Conservation (phyloP, 2,888 invertebrate species). For the Andrena dorsata region DNA sequence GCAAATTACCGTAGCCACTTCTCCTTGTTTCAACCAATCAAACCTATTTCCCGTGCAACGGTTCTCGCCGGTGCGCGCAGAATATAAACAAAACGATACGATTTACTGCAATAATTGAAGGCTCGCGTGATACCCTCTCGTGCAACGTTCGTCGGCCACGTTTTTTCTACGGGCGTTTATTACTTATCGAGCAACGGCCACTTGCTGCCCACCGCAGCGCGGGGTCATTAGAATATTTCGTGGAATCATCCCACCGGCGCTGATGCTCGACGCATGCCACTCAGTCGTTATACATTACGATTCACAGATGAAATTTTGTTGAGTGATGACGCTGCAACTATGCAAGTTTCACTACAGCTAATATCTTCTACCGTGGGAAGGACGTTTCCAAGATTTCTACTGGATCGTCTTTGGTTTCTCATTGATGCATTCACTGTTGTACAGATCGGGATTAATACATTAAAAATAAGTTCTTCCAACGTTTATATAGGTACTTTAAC, state of each 20-base stretch:
- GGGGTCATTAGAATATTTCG: constrained; percentile 13
- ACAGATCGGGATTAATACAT: no score
- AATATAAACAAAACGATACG: constrained; percentile 30
- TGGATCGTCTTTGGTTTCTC: no score
- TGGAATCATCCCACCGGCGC: not conserved
- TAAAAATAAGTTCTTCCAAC: no score
- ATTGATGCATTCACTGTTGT: no score
- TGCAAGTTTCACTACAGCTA: not conserved
- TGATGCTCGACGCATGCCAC: not conserved
- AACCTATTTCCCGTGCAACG: constrained; percentile 27
- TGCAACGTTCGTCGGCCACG: not conserved
- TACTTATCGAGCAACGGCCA: constrained; percentile 29
- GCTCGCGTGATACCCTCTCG: constrained; percentile 33
- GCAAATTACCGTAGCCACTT: constrained; percentile 22
- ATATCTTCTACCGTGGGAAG: not conserved
- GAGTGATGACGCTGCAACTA: not conserved
- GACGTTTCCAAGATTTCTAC: no score
- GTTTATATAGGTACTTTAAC: no score
- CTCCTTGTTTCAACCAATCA: constrained; percentile 25
- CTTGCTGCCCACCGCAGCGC: not conserved
- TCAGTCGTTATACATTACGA: not conserved
- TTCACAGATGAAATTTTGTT: constrained; percentile 3
- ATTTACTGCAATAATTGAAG: constrained; percentile 24
- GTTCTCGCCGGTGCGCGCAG: constrained; percentile 4
- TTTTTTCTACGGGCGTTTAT: constrained; percentile 1